Base-by-base conservation (phyloP, 2,113 vertebrate species). In the Cranoglanis bouderius region DNA sequence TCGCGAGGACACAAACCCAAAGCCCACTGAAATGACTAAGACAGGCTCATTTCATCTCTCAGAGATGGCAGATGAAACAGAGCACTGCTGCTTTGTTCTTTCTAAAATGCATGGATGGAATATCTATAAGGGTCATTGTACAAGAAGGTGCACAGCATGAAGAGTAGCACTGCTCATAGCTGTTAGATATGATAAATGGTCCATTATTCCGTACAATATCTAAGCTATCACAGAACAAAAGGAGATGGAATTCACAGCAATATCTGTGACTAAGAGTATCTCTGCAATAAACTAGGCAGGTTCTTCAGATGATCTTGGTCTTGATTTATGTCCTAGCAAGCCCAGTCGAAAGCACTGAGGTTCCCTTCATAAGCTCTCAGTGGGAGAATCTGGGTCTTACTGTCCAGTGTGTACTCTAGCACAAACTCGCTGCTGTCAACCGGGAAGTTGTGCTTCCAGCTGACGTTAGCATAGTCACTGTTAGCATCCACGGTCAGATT, bases 381-480 rank as follows among this genome's bases (percentile, higher is more conserved):
- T 46, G 88, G 55, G 53, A 82, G 57, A 61, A 85, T 92, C 92
- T 86, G 88, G 85, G 95, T 97, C 98, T 99, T 99, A 99, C 98
- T 99, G 96, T 98, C 97, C 94, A 95, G 92, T 93, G 96, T 98
- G 97, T 96, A 97, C 97, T 99, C 98, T 97, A 99, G 95, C 96
- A 97, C 97, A 98, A 99, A 99, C 95, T 97, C 96, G 96, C 96
- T 97, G 96, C 95, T 97, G 94, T 92, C 91, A 92, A 95, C 92
- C 90, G 96, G 96, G 96, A 98, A 97, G 97, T 96, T 97, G 97
- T 99, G 97, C 94, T 94, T 98, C 98, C 98, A 99, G 96, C 96
- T 98, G 97, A 99, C 95, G 96, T 98, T 98, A 97, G 97, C 96
- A 96, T 97, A 97, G 98, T 98, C 96, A 98, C 97, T 99, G 97